Percentiles rank a stretch among this genome's conserved stretches.
These are phyloP conservation scores for Pionites leucogaster DNA, from an alignment of 2,113 vertebrate species.

Conservation along the genomic window DNA sequence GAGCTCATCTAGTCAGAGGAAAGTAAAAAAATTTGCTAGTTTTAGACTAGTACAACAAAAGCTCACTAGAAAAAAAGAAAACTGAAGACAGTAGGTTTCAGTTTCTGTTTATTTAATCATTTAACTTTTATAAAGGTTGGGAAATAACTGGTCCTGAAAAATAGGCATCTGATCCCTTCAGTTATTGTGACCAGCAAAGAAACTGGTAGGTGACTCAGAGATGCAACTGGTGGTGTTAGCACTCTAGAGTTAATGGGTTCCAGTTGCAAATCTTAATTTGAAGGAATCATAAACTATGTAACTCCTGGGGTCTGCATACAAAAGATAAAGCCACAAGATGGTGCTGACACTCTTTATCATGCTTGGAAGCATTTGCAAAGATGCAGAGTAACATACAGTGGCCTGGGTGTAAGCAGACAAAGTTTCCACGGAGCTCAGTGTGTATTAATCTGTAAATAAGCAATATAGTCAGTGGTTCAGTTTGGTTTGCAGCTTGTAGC, in stretches of 20 bases:
- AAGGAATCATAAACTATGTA: background rate
- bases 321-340: slow-evolving; percentile 20
- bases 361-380: background rate
- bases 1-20: background rate
- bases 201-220: background rate
- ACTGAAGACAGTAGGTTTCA: background rate
- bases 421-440: background rate
- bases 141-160: background rate
- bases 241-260: background rate
- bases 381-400: background rate
- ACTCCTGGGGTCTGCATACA: background rate
- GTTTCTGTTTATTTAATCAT: background rate
- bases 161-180: fast-evolving
- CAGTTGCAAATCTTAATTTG: background rate
- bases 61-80: background rate
- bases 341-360: background rate
- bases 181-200: background rate
- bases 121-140: background rate
- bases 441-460: background rate
- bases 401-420: no score
- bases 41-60: background rate
- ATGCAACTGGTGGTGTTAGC: background rate
- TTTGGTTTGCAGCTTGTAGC: background rate
- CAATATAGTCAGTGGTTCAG: background rate
- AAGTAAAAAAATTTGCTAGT: background rate